These are phyloP conservation scores for Embiotoca jacksoni DNA, from an alignment of 2,113 vertebrate species.

Conservation along the genomic window DNA sequence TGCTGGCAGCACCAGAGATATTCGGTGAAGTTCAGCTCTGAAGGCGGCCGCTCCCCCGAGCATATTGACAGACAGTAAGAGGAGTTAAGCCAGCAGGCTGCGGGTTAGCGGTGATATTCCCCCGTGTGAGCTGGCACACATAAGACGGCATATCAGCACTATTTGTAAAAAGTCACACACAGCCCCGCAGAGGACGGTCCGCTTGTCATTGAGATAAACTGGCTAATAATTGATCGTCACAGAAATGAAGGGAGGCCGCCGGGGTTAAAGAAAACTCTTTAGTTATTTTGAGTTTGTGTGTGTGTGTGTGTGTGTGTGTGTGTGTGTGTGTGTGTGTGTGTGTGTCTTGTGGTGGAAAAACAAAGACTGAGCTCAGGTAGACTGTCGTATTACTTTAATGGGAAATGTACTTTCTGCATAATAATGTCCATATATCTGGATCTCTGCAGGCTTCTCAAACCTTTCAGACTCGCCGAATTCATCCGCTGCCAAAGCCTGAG, in stretches of 20 bases:
- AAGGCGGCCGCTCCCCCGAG: neutral
- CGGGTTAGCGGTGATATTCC: constrained; percentile 28
- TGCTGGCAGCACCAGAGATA: too few species aligned
- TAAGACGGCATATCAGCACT: constrained; percentile 77
- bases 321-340: too few species aligned
- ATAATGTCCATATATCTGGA: constrained; percentile 26
- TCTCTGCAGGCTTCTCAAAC: constrained; percentile 35
- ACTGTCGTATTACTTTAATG: constrained; percentile 27
- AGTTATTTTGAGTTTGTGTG: constrained; percentile 2
- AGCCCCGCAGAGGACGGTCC: constrained; percentile 32
- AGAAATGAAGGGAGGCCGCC: constrained; percentile 75
- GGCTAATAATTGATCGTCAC: constrained; percentile 82
- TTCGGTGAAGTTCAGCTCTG: too few species aligned
- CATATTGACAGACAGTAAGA: constrained; percentile 44
- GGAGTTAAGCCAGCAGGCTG: constrained; percentile 53
- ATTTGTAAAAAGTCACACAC: constrained; percentile 82
- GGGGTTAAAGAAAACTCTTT: constrained; percentile 37
- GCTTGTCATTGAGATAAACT: constrained; percentile 73
- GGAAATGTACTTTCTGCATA: constrained; percentile 43
- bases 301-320: too few species aligned
- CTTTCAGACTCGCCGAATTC: constrained; percentile 18
- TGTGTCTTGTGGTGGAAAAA: constrained; percentile 12
- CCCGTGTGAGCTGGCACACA: constrained; percentile 35
- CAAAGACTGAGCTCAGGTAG: neutral
- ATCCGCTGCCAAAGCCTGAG: neutral